Evolutionary conservation across 2,888 invertebrate genomes (phyloP).

Genomic region (Acanthococcus lagerstroemiae): DNA sequence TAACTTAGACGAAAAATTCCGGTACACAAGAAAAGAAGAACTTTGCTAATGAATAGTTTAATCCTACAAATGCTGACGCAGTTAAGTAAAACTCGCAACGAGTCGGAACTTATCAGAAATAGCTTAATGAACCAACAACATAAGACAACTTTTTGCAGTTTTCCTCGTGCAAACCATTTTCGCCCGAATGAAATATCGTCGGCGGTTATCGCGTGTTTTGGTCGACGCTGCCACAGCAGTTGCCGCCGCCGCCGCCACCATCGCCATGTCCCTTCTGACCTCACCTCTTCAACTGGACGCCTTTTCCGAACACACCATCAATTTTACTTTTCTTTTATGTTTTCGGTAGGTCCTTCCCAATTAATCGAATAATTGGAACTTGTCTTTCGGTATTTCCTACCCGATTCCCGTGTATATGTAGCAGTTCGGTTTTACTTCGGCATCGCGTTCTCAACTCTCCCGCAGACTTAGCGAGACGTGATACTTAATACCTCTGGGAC

Average conservation of each 20-base stretch:
- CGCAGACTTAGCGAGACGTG: constrained; percentile 17
- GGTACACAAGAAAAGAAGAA: too few relatives aligned
- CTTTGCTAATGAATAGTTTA: too few relatives aligned
- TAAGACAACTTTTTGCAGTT: constrained; percentile 6
- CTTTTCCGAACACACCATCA: background rate
- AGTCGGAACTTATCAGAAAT: constrained; percentile 7
- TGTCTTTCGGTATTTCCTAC: constrained; percentile 23
- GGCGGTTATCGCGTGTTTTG: background rate
- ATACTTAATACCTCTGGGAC: constrained; percentile 25
- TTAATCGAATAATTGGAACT: constrained; percentile 31
- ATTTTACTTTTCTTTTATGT: constrained; percentile 5
- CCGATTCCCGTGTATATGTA: background rate
- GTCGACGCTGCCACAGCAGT: too few relatives aligned
- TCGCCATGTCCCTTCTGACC: too few relatives aligned
- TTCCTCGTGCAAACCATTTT: background rate
- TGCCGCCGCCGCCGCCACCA: too few relatives aligned
- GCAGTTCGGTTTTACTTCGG: background rate
- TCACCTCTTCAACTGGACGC: too few relatives aligned
- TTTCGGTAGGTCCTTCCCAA: constrained; percentile 16
- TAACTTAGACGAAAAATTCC: too few relatives aligned
- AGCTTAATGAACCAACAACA: constrained; percentile 6
- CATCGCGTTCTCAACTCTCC: background rate
- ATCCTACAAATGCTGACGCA: too few relatives aligned
- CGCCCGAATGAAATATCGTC: constrained; percentile 2
- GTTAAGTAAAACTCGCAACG: too few relatives aligned